Percentiles rank a stretch among this genome's conserved stretches.
Evolutionary conservation across 2,888 invertebrate genomes (phyloP).

Genomic region (Harpalus rubripes): DNA sequence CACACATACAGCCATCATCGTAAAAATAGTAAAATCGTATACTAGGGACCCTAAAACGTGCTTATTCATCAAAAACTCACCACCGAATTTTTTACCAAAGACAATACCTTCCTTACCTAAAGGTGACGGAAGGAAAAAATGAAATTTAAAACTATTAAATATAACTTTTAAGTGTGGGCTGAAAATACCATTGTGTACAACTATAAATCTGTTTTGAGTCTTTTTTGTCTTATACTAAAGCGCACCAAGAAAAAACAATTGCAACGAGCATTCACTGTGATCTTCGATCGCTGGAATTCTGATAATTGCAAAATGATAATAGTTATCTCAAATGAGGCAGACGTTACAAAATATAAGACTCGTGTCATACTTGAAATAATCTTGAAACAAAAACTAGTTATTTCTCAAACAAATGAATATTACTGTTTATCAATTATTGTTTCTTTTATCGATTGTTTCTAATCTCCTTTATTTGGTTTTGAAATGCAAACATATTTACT

Average conservation of each 20-base stretch:
- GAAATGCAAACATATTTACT: conserved; percentile 27
- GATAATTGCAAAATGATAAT: conserved; percentile 50
- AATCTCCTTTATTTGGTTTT: conserved; percentile 21
- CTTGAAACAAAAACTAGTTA: conserved; percentile 35
- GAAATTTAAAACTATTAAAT: too few species aligned
- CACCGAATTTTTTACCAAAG: too few species aligned
- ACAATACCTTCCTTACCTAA: too few species aligned
- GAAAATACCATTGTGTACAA: too few species aligned
- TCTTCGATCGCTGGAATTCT: conserved; percentile 49
- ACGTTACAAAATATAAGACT: conserved; percentile 33
- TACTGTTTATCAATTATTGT: conserved; percentile 26
- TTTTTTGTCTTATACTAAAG: conserved; percentile 27
- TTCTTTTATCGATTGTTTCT: conserved; percentile 28
- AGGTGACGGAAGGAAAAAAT: too few species aligned
- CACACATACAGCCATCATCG: too few species aligned
- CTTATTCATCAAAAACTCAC: too few species aligned
- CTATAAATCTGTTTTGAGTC: conserved; percentile 29
- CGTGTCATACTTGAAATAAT: conserved; percentile 10
- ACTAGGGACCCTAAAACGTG: too few species aligned
- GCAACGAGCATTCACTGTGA: not conserved
- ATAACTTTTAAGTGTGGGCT: too few species aligned
- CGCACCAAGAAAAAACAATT: conserved; percentile 36
- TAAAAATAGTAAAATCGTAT: too few species aligned
- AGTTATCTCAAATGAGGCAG: conserved; percentile 28
- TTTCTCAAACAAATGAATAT: conserved; percentile 20